Conservation (phyloP, 2,888 invertebrate genomes). For the Drosophila ustulata region DNA sequence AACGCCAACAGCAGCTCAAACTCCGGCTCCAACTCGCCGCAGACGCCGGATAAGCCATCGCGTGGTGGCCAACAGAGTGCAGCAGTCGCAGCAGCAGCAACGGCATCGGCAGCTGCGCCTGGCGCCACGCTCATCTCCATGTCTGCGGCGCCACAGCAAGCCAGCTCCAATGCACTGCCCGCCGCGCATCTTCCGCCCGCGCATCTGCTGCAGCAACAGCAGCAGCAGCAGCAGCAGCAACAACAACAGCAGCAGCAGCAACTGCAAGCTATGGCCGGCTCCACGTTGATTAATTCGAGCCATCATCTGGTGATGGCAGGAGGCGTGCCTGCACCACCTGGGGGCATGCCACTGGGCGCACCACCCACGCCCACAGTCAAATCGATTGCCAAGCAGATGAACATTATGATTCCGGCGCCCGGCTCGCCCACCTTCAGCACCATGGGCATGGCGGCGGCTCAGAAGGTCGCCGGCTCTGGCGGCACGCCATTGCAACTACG, state of each 20-base stretch:
- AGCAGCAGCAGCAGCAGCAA: slow-evolving; percentile 67
- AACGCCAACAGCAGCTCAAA: slow-evolving; percentile 56
- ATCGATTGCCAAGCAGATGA: slow-evolving; percentile 83
- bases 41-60: slow-evolving; percentile 80
- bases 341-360: slow-evolving; percentile 76
- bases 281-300: slow-evolving; percentile 81
- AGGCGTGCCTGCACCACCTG: slow-evolving; percentile 58
- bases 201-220: slow-evolving; percentile 68
- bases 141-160: slow-evolving; percentile 48
- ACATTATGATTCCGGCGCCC: slow-evolving; percentile 75
- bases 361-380: slow-evolving; percentile 82
- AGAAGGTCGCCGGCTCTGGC: slow-evolving; percentile 68
- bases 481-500: slow-evolving; percentile 84
- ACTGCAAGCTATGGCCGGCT: slow-evolving; percentile 77
- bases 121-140: slow-evolving; percentile 43
- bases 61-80: slow-evolving; percentile 58
- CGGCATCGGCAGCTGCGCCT: slow-evolving; percentile 10
- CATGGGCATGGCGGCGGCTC: slow-evolving; percentile 81
- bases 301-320: slow-evolving; percentile 65
- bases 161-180: slow-evolving; percentile 37
- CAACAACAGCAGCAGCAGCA: slow-evolving; percentile 77
- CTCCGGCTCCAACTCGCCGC: slow-evolving; percentile 56
- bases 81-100: neutral
- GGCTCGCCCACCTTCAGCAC: slow-evolving; percentile 81
- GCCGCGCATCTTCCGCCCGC: slow-evolving; percentile 36